Evolutionary conservation across 1,140 invertebrate species (phyloP), one percentile per base, ranked within the genome.

Genomic region (Hyles euphorbiae): DNA sequence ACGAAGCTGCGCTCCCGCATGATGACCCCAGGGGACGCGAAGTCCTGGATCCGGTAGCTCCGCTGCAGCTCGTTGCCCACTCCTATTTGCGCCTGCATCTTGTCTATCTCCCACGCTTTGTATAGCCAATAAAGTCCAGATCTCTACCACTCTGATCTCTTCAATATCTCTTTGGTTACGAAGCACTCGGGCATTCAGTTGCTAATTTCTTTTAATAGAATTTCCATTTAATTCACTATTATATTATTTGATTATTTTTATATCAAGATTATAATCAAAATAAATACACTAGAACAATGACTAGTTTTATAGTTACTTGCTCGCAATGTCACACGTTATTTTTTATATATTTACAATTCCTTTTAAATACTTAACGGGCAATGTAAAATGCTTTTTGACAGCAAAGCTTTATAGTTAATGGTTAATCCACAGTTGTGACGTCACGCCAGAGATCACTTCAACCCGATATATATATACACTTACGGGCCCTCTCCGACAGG

Each of bases 1-100:
- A 92, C 87, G 76, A 92, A 92, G 69, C 91, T 92, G 60, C 91
- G 86, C 79, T 92, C 91, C 60, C 91, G 74, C 75, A 90, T 91
- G 70, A 92, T 91, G 65, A 89, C 82, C 64, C 90, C 90, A 47
- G 86, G 86, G 43, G 87, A 85, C 57, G 87, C 81, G 64, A 90
- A 89, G 70, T 90, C 87, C 75, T 88, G 88, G 78, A 89, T 82
- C 69, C 89, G 76, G 69, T 89, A 89, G 70, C 89, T 89, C 59
- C 88, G 77, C 74, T 89, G 89, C 73, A 90, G 64, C 63, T 88
- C 86, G 52, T 81, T 83, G 45, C 83, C 71, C 5, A 82, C 77
- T 36, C 83, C 81, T 45, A 88, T 81, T 77, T 88, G 85, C 34
- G 83, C 72, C 65, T 88, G 83, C 86, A 88, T 88, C 67, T 81